Evolutionary conservation across 2,797 vertebrate species (phyloP).

Genomic region (Hephaestus fuliginosus): DNA sequence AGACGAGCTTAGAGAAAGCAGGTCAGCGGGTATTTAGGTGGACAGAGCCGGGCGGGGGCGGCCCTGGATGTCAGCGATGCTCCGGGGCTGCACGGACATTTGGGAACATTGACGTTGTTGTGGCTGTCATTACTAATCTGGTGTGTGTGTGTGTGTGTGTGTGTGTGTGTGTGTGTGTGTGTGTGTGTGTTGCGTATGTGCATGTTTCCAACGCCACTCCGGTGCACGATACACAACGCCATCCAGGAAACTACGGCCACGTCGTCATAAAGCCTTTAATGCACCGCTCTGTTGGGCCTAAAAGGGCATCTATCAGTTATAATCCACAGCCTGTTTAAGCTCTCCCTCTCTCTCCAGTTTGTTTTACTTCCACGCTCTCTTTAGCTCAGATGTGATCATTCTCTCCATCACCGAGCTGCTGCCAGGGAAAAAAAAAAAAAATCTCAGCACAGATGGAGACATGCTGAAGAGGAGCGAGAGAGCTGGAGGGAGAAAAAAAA

Average conservation of each 20-base stretch:
- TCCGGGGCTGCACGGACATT: slow-evolving; percentile 36
- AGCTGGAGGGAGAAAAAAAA: slow-evolving; percentile 31
- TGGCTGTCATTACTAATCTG: slow-evolving; percentile 43
- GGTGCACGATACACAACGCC: slow-evolving; percentile 42
- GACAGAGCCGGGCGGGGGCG: slow-evolving; percentile 36
- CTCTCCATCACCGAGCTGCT: slow-evolving; percentile 49
- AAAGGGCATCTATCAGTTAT: slow-evolving; percentile 71
- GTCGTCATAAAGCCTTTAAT: slow-evolving; percentile 75
- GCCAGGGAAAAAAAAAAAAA: slow-evolving; percentile 36
- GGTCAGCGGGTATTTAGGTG: slow-evolving; percentile 81
- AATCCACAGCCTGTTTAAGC: slow-evolving; percentile 71
- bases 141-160: slow-evolving; percentile 14
- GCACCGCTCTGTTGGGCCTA: slow-evolving; percentile 61
- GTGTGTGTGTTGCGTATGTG: slow-evolving; percentile 6
- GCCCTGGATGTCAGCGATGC: slow-evolving; percentile 30
- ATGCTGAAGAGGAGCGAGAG: slow-evolving; percentile 44
- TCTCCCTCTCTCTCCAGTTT: slow-evolving; percentile 31
- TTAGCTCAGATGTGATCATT: slow-evolving; percentile 46
- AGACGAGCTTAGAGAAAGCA: slow-evolving; percentile 75
- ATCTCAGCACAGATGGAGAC: slow-evolving; percentile 68
- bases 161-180: slow-evolving; percentile 23
- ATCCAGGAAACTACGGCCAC: slow-evolving; percentile 73
- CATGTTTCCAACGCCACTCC: slow-evolving; percentile 43
- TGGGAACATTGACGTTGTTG: slow-evolving; percentile 35
- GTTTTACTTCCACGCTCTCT: slow-evolving; percentile 36